phyloP scores from a whole-genome alignment of 2,113 vertebrate genomes.

The Lipotes vexillifer region DNA sequence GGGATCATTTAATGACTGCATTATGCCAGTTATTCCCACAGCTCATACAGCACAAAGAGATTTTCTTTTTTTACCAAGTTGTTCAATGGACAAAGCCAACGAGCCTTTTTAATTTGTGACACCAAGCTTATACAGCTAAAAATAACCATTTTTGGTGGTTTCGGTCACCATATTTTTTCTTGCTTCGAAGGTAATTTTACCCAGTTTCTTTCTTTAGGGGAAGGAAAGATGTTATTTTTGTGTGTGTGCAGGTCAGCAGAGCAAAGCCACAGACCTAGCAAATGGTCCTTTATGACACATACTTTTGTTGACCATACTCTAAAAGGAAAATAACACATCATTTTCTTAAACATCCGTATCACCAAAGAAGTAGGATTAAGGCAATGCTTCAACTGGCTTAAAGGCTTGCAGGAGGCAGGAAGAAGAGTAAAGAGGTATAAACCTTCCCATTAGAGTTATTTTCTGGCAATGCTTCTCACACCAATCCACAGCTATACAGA shows the following conservation, averaged over 20 bases:
- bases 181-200: slow-evolving; percentile 13
- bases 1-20: slow-evolving; percentile 15
- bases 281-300: not conserved
- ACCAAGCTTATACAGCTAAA: not conserved
- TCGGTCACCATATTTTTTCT: not conserved
- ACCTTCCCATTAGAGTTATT: slow-evolving; percentile 48
- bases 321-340: slow-evolving; percentile 36
- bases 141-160: not conserved
- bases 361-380: slow-evolving; percentile 20
- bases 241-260: not conserved
- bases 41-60: not conserved
- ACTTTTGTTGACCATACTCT: not conserved
- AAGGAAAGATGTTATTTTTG: not conserved
- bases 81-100: not conserved
- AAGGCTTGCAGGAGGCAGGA: slow-evolving; percentile 39
- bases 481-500: not conserved
- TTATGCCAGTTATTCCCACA: not conserved
- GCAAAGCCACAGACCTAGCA: slow-evolving; percentile 27
- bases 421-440: slow-evolving; percentile 35
- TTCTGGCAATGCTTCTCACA: slow-evolving; percentile 37
- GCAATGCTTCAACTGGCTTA: not conserved
- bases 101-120: slow-evolving; percentile 10
- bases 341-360: slow-evolving; percentile 19
- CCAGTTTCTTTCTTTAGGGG: not conserved
- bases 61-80: not conserved